Evolutionary conservation across 2,113 vertebrate species (phyloP).

Genomic region (Brachirus orientalis): DNA sequence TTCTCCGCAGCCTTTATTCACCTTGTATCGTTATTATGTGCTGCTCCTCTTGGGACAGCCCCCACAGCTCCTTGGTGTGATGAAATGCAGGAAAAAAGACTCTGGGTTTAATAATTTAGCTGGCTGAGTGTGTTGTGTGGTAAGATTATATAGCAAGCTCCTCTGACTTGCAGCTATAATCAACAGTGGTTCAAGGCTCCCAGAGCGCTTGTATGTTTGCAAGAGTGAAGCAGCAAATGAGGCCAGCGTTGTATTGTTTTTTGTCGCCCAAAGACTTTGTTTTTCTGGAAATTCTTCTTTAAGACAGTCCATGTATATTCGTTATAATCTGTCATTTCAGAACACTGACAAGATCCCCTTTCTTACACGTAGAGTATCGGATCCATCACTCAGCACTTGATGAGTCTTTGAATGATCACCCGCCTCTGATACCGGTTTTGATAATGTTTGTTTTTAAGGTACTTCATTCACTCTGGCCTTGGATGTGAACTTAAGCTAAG

Average conservation of each 20-base stretch:
- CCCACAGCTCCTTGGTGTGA: conserved; percentile 55
- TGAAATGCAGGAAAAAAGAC: conserved; percentile 66
- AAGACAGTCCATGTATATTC: too few species aligned
- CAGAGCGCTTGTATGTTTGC: conserved; percentile 16
- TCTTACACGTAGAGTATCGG: too few species aligned
- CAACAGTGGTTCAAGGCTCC: conserved; percentile 11
- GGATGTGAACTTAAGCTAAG: background rate
- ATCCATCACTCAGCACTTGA: too few species aligned
- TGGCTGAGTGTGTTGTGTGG: conserved; percentile 55
- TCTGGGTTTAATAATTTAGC: conserved; percentile 76
- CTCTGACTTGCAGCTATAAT: conserved; percentile 19
- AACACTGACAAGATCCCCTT: too few species aligned
- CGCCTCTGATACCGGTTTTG: background rate
- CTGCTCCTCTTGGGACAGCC: conserved; percentile 28
- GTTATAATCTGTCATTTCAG: too few species aligned
- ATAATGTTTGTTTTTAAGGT: background rate
- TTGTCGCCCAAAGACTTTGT: background rate
- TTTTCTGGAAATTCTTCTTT: too few species aligned
- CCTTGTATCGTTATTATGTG: conserved; percentile 14
- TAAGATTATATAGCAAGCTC: conserved; percentile 69
- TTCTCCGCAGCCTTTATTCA: conserved; percentile 13
- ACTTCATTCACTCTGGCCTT: conserved; percentile 13
- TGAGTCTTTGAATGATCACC: background rate
- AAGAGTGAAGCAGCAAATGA: background rate
- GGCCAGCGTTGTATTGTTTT: background rate